Percentiles rank a stretch among this genome's conserved stretches.
These are phyloP conservation scores for Trinorchestia longiramus DNA, from an alignment of 1,140 invertebrate genomes.

Conservation along the genomic window DNA sequence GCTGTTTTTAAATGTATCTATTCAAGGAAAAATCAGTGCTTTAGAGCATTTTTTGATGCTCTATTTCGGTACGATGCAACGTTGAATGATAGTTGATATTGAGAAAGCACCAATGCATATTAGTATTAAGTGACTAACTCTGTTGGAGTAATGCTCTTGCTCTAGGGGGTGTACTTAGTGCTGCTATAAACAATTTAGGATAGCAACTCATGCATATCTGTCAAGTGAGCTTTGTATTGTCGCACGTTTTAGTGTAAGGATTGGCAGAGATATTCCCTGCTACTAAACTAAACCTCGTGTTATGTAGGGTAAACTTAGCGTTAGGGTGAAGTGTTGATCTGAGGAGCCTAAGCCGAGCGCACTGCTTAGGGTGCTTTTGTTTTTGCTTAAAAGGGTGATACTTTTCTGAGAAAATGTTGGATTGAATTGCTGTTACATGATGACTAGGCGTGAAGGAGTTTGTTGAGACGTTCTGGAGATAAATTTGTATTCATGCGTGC, in stretches of 20 bases:
- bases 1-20: constrained; percentile 26
- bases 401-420: neutral
- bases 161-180: neutral
- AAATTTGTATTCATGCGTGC: neutral
- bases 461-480: neutral
- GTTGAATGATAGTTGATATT: neutral
- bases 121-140: constrained; percentile 8
- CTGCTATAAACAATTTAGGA: neutral
- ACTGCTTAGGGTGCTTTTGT: neutral
- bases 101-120: neutral
- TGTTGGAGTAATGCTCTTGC: neutral
- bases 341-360: neutral
- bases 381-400: neutral
- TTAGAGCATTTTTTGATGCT: neutral
- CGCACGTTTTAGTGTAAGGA: neutral
- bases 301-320: neutral
- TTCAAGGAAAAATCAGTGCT: neutral
- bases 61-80: neutral
- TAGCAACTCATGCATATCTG: constrained; percentile 14
- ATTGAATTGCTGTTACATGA: neutral
- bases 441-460: neutral
- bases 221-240: constrained; percentile 29
- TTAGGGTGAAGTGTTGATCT: constrained; percentile 12
- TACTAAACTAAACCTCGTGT: neutral
- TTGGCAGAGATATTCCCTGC: neutral